Conservation (phyloP, 2,888 invertebrate species). For the Diaprepes abbreviatus region DNA sequence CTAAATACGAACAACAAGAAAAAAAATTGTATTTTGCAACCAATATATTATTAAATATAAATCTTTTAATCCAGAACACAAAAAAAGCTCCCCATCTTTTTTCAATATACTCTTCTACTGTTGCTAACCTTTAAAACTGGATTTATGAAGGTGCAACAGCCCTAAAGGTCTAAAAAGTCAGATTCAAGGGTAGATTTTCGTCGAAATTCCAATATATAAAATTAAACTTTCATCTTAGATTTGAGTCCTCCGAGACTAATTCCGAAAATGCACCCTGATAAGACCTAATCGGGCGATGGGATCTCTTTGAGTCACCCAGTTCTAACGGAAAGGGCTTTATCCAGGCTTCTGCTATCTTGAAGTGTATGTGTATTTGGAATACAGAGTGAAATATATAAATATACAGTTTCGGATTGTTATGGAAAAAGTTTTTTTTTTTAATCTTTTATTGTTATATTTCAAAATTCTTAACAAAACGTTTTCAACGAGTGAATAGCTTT, state of each 20-base stretch:
- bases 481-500: too few species aligned
- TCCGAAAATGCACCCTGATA: slow-evolving; percentile 49
- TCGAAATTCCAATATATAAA: slow-evolving; percentile 48
- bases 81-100: too few species aligned
- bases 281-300: slow-evolving; percentile 41
- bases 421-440: too few species aligned
- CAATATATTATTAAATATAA: too few species aligned
- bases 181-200: slow-evolving; percentile 44
- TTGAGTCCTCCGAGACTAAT: slow-evolving; percentile 48
- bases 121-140: slow-evolving; percentile 1
- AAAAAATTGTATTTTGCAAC: too few species aligned
- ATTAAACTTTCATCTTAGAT: slow-evolving; percentile 50
- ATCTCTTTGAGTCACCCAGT: slow-evolving; percentile 44
- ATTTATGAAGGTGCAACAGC: slow-evolving; percentile 23
- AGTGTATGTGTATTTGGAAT: slow-evolving; percentile 21
- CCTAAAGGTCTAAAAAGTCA: slow-evolving; percentile 34
- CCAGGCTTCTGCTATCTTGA: slow-evolving; percentile 30
- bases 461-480: too few species aligned
- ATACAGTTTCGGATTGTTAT: too few species aligned
- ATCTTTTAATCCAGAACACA: too few species aligned
- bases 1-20: too few species aligned
- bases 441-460: too few species aligned
- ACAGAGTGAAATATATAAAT: too few species aligned
- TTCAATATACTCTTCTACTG: not conserved
- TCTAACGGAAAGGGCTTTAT: slow-evolving; percentile 37